Percentiles rank a stretch among this genome's conserved stretches.
phyloP scores from a whole-genome alignment of 2,888 invertebrate genomes.

The Drosophila atroscutellata region DNA sequence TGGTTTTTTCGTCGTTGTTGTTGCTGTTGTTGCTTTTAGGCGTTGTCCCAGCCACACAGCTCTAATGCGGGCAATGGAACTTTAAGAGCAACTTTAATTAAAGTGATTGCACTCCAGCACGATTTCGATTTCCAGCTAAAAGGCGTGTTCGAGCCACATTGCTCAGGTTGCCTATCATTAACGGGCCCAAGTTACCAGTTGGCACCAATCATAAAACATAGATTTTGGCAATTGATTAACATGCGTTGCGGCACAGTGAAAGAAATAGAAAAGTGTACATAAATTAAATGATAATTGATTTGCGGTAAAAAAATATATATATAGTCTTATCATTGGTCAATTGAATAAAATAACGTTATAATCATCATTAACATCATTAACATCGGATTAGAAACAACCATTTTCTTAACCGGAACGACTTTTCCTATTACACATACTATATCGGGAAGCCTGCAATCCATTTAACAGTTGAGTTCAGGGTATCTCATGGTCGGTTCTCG shows the following conservation, averaged over 20 bases:
- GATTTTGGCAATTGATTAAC: slow-evolving; percentile 23
- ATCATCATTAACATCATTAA: too few relatives aligned
- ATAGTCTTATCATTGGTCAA: background rate
- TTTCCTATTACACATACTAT: background rate
- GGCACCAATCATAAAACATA: slow-evolving; percentile 28
- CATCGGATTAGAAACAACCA: background rate
- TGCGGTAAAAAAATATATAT: background rate
- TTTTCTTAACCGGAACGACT: background rate
- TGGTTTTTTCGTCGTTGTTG: slow-evolving; percentile 16
- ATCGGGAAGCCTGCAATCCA: background rate
- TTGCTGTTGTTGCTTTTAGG: slow-evolving; percentile 45
- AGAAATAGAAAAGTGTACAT: background rate
- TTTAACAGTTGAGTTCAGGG: background rate
- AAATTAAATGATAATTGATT: background rate
- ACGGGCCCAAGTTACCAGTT: slow-evolving; percentile 7
- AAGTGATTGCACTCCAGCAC: slow-evolving; percentile 68
- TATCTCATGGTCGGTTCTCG: background rate
- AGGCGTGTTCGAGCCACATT: slow-evolving; percentile 47
- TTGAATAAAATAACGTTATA: too few relatives aligned
- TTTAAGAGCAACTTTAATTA: slow-evolving; percentile 68
- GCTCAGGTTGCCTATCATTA: slow-evolving; percentile 54
- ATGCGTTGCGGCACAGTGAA: slow-evolving; percentile 10
- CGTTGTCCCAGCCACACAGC: slow-evolving; percentile 63
- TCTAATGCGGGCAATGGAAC: slow-evolving; percentile 51
- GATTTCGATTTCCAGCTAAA: slow-evolving; percentile 66